These are phyloP conservation scores for Subacronicta megacephala DNA, from an alignment of 2,888 invertebrate species.

Conservation along the genomic window DNA sequence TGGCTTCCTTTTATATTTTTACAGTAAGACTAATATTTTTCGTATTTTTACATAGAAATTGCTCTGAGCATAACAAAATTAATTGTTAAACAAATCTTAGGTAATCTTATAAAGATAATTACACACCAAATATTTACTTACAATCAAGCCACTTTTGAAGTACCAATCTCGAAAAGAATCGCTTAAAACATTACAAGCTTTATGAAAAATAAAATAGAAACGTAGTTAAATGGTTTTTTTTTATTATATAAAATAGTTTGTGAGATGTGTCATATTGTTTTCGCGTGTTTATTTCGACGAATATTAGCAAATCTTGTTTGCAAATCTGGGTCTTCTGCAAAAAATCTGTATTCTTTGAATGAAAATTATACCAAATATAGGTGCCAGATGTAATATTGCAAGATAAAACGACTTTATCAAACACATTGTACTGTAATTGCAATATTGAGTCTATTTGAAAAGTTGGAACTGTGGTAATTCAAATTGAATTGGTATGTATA, in stretches of 20 bases:
- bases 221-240: conserved; percentile 31
- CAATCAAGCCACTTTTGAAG: conserved; percentile 14
- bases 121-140: conserved; percentile 20
- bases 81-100: conserved; percentile 16
- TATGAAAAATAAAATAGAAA: conserved; percentile 39
- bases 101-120: conserved; percentile 25
- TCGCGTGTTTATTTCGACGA: conserved; percentile 17
- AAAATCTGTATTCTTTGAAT: background rate
- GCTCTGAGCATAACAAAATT: conserved; percentile 21
- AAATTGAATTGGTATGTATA: too few relatives aligned
- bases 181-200: conserved; percentile 52
- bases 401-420: too few relatives aligned
- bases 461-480: too few relatives aligned
- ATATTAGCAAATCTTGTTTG: background rate
- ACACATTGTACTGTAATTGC: background rate
- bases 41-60: conserved; percentile 36
- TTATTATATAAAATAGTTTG: conserved; percentile 48
- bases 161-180: conserved; percentile 21
- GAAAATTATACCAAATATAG: too few relatives aligned
- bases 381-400: too few relatives aligned
- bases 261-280: conserved; percentile 39
- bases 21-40: conserved; percentile 15
- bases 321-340: background rate
- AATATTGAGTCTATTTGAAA: background rate
- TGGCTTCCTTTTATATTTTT: conserved; percentile 1